Evolutionary conservation across 1,140 invertebrate genomes (phyloP).

Genomic region (Epicauta chinensis): DNA sequence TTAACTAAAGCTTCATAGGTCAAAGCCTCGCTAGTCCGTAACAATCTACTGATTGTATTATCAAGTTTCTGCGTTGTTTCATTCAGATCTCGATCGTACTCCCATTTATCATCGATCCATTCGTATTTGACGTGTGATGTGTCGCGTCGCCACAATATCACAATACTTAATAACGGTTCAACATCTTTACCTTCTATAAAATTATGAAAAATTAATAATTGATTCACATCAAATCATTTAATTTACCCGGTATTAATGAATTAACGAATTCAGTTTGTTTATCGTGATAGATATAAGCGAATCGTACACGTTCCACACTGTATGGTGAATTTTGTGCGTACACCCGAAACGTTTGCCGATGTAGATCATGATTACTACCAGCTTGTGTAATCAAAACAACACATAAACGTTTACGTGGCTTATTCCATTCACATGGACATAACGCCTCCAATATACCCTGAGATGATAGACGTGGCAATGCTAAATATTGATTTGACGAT

Average conservation of each 20-base stretch:
- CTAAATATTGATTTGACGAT: slow-evolving; percentile 80
- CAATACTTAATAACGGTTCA: slow-evolving; percentile 64
- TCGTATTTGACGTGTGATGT: slow-evolving; percentile 82
- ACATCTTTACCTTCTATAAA: slow-evolving; percentile 46
- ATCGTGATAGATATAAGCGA: slow-evolving; percentile 82
- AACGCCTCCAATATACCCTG: slow-evolving; percentile 78
- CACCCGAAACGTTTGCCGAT: slow-evolving; percentile 55
- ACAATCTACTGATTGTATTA: slow-evolving; percentile 61
- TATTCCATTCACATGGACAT: slow-evolving; percentile 80
- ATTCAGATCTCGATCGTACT: slow-evolving; percentile 57
- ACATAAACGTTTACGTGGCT: slow-evolving; percentile 77
- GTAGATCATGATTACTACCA: slow-evolving; percentile 51
- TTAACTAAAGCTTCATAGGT: slow-evolving; percentile 64
- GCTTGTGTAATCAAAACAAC: slow-evolving; percentile 79
- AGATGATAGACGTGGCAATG: slow-evolving; percentile 83
- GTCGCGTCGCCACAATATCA: slow-evolving; percentile 86
- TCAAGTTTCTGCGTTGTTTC: slow-evolving; percentile 66
- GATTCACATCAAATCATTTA: slow-evolving; percentile 16
- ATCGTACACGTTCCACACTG: slow-evolving; percentile 66
- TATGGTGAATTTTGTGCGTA: slow-evolving; percentile 60
- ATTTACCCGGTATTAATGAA: slow-evolving; percentile 57
- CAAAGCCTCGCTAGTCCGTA: slow-evolving; percentile 63
- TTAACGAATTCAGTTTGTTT: slow-evolving; percentile 75
- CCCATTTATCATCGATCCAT: slow-evolving; percentile 70
- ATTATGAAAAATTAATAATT: slow-evolving; percentile 1